Base-by-base conservation (phyloP, 1,140 invertebrate species). In the Drosophila parvula region DNA sequence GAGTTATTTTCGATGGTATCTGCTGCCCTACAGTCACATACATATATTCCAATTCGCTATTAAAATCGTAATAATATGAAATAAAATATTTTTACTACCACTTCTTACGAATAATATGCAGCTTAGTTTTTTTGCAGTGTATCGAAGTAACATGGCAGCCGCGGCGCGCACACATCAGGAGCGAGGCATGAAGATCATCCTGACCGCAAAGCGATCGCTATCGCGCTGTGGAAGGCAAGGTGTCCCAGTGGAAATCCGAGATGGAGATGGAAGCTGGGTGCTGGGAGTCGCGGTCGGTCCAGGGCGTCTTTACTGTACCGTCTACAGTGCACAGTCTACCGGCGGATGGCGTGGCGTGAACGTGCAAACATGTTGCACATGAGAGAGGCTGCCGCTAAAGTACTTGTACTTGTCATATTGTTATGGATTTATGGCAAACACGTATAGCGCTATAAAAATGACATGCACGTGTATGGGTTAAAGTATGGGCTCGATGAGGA, bases 361-460 rank as follows among this genome's bases (percentile, higher is more conserved):
- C 84, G 79, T 85, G 89, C 79, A 83, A 91, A 91, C 84, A 91
- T 91, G 89, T 90, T 86, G 83, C 83, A 88, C 84, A 88, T 88
- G 84, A 88, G 84, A 88, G 83, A 78, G 79, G 90, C 89, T 85
- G 90, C 90, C 90, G 90, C 90, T 91, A 91, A 91, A 91, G 90
- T 91, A 84, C 90, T 88, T 91, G 90, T 91, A 91, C 83, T 90
- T 91, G 90, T 91, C 90, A 91, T 91, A 91, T 91, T 83, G 88
- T 91, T 91, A 91, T 91, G 85, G 83, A 91, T 91, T 91, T 91
- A 91, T 91, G 85, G 82, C 79, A 81, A 84, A 86, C 83, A 86
- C 84, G 84, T 89, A 79, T 78, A 90, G 85, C 85, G 81, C 85
- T 82, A 88, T 88, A 89, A 88, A 88, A 88, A 88, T 88, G 84